Base-by-base conservation (phyloP, 2,797 vertebrate species). In the Cossypha dichroa region DNA sequence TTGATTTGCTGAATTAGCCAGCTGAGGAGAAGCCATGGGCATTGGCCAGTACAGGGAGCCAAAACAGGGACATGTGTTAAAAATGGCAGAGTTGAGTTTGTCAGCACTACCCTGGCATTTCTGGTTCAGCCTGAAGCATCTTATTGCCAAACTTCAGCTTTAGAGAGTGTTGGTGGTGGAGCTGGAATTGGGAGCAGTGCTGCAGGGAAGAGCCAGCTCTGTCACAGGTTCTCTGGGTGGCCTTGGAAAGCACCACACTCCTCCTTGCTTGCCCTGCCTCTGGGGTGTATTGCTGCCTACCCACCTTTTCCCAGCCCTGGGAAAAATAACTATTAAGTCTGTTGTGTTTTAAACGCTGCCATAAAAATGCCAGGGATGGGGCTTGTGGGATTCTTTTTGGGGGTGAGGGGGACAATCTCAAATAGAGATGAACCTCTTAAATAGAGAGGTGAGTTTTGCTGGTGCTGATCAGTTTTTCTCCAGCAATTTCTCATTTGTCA, bases 401-500 rank as follows among this genome's bases (percentile, higher is more conserved):
- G 15, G 4, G 0, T 25, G 19, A 6, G 6, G 22, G 13, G 23
- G 28, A 7, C 10, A 62, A 38, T 76, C 62, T 83, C 58, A 84
- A 48, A 41, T 11, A 67, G 55, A 80, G 29, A 9, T 41, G 54
- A 46, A 75, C 25, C 26, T 22, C 62, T 58, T 78, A 66, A 68
- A 45, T 10, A 9, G 49, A 95, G 36, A 21, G 12, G 45, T 75
- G 40, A 73, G 9, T 78, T 88, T 84, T 49, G 46, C 33, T 52
- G 34, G 67, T 5, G 2, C 69, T 10, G 17, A 55, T 84, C 36
- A 6, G 6, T 67, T 13, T 12, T 29, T 5, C 25, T 45, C 38
- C 60, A 19, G 25, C 38, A 20, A 52, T 86, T 96, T 94, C 55
- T 93, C 76, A 64, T 81, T 58, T 94, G 69, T 90, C 87, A 94